Evolutionary conservation across 2,113 vertebrate species (phyloP), one percentile per base, ranked within the genome.

Genomic region (Fulica atra): DNA sequence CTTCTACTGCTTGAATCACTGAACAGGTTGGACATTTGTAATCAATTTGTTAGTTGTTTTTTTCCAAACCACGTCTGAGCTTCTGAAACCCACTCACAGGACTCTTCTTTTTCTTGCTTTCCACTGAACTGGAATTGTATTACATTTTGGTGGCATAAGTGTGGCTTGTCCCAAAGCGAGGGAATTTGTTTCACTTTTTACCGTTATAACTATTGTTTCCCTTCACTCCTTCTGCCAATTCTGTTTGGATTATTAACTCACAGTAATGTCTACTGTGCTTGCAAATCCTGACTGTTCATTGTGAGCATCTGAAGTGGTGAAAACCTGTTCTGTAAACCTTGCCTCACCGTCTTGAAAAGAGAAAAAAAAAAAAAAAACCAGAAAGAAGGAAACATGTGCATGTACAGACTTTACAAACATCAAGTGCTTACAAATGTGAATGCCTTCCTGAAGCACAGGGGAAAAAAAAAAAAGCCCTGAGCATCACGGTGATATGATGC

Each of bases 181-280:
- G 16, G 14, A 56, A 44, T 28, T 60, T 8, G 4, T 64, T 83
- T 81, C 7, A 31, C 12, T 59, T 84, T 46, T 28, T 20, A n/a
- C 7, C 10, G 11, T 12, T 57, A 6, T 19, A 81, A 46, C 5
- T 21, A 8, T 29, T 50, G 64, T 7, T 48, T 72, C 11, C 16
- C 20, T 36, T 46, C 11, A 13, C 11, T 14, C 16, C 36, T 46
- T 9, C 17, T 51, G 38, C 3, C 25, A 53, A 35, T 82, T 93
- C 16, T 64, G 16, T n/a, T 86, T 38, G 18, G 73, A 35, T 82
- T 70, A 65, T 26, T 77, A 10, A 14, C 18, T 69, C 23, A 14
- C 2, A 5, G 24, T 61, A 13, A 13, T 50, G 40, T 20, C 35
- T 66, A 5, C 38, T 24, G 11, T 0, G 0, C 6, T 84, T 2